Base-by-base conservation (phyloP, 1,140 invertebrate genomes). In the Nephotettix cincticeps region DNA sequence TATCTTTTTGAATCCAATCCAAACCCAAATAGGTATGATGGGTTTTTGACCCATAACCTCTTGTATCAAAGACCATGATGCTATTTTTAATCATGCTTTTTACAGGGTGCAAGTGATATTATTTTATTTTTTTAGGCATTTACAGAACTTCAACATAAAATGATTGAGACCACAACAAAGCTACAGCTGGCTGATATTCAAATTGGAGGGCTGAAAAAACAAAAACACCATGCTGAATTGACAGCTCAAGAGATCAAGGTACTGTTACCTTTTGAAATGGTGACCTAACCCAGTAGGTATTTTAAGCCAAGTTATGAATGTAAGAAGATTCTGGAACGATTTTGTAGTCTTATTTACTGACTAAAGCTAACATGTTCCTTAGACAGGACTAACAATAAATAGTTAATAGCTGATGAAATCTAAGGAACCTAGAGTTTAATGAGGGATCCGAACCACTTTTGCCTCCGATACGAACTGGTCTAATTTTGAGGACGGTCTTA, bases 121-220 rank as follows among this genome's bases (percentile, higher is more conserved):
- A n/a, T n/a, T n/a, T n/a, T n/a, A n/a, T n/a, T n/a, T n/a, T 75
- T 75, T 51, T 58, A 94, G 86, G 93, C 93, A 11, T 95, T 96
- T 78, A 80, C 86, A 27, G 93, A 95, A 74, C 81, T 95, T 40
- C 93, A 95, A 78, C 84, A 87, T n/a, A 95, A 94, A 83, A 88
- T 92, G 86, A 82, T 93, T 1, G 89, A 91, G 73, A 93, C 93
- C 0, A 88, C 84, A 68, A 90, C 94, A 78, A 93, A 93, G 80
- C 81, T 95, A 47, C 89, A 91, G 78, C 77, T 93, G 43, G 88
- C 91, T 11, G 92, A 94, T 81, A 79, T 90, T 1, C 92, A 95
- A 83, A 91, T 94, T 70, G 89, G 90, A 43, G 84, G 84, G 3
- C 79, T 94, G 14, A 89, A 88, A 73, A 81, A 88, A 65, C 83